Evolutionary conservation across 2,797 vertebrate genomes (phyloP), one percentile per base, ranked within the genome.

Genomic region (Kryptolebias ocellatus): DNA sequence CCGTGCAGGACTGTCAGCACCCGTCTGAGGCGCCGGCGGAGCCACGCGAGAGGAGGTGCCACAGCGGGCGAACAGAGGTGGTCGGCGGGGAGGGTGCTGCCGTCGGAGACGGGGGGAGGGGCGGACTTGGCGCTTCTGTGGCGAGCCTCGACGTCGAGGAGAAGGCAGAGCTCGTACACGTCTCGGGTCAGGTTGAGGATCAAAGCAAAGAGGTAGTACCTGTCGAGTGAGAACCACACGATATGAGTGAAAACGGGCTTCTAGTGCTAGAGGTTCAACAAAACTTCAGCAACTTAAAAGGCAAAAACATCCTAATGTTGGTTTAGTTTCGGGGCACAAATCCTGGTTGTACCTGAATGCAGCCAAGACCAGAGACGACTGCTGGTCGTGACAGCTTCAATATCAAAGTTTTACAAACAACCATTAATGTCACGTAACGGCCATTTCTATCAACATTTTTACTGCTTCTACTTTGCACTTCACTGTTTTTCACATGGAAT

Each of bases 151-250:
- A 88, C 81, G 54, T 97, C 96, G 91, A 94, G 83, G 70, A 97
- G 92, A 2, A 95, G 65, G 15, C 87, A 90, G 42, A 98, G 79
- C 87, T 99, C 97, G 0, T 98, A 98, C 54, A 92, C 88, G 0
- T 98, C 96, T 0, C 97, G 91, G 52, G 94, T 96, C 73, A 98
- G 93, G 85, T 94, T 97, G 70, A 99, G 93, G 74, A 98, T 92
- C 52, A 98, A 94, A 0, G 96, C 91, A 0, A 98, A 97, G 18
- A 98, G 92, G 79, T 96, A 98, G 76, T 96, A 98, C 83, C 97
- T 98, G 89, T 12, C 59, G 28, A 86, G 28, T n/a, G 29, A 0
- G 64, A 59, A 0, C 39, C 20, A 24, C 20, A 24, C 20, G 20
- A 24, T 24, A 24, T 2, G 20, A 24, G 20, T 24, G 20, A 24